Evolutionary conservation across 2,888 invertebrate genomes (phyloP).

Genomic region (Cantharis rustica): DNA sequence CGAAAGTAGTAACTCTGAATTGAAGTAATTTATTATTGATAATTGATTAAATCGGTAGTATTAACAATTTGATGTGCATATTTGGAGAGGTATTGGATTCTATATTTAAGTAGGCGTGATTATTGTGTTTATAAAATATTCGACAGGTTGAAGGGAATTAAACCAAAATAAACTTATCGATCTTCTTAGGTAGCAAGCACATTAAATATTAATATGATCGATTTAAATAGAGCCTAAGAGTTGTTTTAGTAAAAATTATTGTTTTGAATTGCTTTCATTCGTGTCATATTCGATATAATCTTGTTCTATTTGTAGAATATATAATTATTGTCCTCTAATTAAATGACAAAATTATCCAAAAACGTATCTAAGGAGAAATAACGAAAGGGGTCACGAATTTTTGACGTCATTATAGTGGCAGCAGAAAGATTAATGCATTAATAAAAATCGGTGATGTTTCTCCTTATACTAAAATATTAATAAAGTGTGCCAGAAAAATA

Average conservation of each 20-base stretch:
- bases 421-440: background rate
- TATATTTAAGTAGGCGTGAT: background rate
- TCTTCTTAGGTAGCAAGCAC: background rate
- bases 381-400: constrained; percentile 17
- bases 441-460: constrained; percentile 1
- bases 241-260: background rate
- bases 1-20: background rate
- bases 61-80: background rate
- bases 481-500: background rate
- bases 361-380: constrained; percentile 6
- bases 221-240: background rate
- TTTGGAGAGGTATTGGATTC: background rate
- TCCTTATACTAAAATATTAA: constrained; percentile 3
- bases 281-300: background rate
- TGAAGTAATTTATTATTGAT: background rate
- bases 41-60: background rate
- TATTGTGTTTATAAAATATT: background rate
- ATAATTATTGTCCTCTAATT: constrained; percentile 5
- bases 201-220: background rate
- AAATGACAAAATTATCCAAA: constrained; percentile 7
- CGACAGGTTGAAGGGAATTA: background rate
- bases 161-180: constrained; percentile 5
- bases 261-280: background rate
- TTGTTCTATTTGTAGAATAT: constrained; percentile 3
- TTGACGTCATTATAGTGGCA: constrained; percentile 12